A percentile compares a stretch with the other conserved stretches of the same genome.
These are phyloP conservation scores for Arctia plantaginis DNA, from an alignment of 2,888 invertebrate species.

Conservation along the genomic window DNA sequence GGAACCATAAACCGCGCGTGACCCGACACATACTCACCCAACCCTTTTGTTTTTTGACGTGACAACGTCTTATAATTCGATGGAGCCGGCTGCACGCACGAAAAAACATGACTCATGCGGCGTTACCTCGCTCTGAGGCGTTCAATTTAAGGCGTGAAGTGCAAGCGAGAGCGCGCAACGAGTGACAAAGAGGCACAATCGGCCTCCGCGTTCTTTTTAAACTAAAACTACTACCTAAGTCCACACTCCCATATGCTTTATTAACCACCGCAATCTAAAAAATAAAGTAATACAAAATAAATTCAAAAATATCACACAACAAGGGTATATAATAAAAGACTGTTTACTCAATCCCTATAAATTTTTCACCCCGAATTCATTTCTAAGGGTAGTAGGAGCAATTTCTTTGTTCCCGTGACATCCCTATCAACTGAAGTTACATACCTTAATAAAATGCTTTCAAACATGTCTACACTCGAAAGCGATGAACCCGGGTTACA, in stretches of 20 bases:
- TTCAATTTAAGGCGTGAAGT: too few relatives aligned
- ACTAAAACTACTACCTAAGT: background rate
- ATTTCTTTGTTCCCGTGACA: constrained; percentile 9
- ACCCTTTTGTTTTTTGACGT: too few relatives aligned
- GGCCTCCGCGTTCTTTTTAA: too few relatives aligned
- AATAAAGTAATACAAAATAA: background rate
- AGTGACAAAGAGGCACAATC: too few relatives aligned
- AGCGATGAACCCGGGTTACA: background rate
- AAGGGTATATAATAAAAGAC: background rate
- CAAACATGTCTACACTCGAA: constrained; percentile 4
- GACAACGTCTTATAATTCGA: too few relatives aligned
- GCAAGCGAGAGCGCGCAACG: too few relatives aligned
- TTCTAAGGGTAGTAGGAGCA: background rate
- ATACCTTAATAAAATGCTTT: constrained; percentile 13
- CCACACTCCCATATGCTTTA: background rate
- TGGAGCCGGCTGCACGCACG: too few relatives aligned
- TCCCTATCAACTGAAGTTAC: constrained; percentile 1
- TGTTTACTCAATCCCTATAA: constrained; percentile 5
- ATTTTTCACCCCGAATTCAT: background rate
- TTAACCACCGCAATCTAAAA: background rate
- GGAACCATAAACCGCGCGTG: background rate
- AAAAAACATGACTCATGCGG: too few relatives aligned
- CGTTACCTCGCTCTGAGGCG: too few relatives aligned
- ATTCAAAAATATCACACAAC: background rate
- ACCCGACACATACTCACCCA: background rate